These are phyloP conservation scores for Neomonachus schauinslandi DNA, from an alignment of 2,113 vertebrate genomes.

Conservation along the genomic window DNA sequence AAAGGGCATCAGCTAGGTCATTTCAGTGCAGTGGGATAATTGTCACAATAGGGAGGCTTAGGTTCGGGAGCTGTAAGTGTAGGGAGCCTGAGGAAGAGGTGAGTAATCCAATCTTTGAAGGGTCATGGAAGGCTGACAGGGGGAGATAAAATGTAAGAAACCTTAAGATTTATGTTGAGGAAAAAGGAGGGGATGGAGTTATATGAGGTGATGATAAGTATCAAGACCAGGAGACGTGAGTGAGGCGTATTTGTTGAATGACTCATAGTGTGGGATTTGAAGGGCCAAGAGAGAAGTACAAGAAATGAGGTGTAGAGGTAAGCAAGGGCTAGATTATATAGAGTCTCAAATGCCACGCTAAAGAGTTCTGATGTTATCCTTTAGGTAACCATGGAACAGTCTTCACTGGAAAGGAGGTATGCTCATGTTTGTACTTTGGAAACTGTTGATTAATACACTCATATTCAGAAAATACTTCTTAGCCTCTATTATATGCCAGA, in stretches of 20 bases:
- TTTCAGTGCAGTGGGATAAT: neutral
- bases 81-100: neutral
- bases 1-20: neutral
- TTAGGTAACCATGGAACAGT: fast-evolving
- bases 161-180: neutral
- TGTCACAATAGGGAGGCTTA: neutral
- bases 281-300: neutral
- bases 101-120: neutral
- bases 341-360: neutral
- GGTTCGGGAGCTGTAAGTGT: neutral
- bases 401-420: neutral
- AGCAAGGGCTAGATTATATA: fast-evolving
- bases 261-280: neutral
- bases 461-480: neutral
- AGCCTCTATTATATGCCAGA: neutral
- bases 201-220: neutral
- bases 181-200: neutral
- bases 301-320: neutral
- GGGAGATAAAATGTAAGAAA: neutral
- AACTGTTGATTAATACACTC: neutral
- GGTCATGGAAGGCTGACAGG: neutral
- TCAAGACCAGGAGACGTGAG: neutral
- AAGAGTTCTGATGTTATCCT: neutral
- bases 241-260: neutral
- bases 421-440: neutral